These are phyloP conservation scores for Hofmannophila pseudospretella DNA, from an alignment of 2,888 invertebrate genomes.

Conservation along the genomic window DNA sequence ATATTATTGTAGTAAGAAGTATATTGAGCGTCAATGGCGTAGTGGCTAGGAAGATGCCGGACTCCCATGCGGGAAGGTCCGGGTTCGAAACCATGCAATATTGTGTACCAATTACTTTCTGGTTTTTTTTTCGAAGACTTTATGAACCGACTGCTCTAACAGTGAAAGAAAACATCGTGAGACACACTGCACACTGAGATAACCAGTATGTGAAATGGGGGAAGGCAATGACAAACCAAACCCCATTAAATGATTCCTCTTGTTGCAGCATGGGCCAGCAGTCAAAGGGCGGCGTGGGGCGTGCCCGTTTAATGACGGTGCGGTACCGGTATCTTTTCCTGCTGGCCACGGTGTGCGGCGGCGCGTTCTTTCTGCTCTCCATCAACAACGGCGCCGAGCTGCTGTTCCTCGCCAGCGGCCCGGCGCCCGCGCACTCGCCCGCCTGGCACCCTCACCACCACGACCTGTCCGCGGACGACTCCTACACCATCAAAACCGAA, in stretches of 20 bases:
- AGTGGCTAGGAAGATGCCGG: too few species aligned
- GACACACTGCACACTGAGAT: too few species aligned
- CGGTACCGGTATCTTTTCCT: slow-evolving; percentile 57
- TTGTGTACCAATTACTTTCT: too few species aligned
- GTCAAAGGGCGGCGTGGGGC: slow-evolving; percentile 23
- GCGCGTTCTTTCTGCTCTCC: slow-evolving; percentile 51
- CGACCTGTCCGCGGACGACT: slow-evolving; percentile 29
- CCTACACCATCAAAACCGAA: slow-evolving; percentile 77
- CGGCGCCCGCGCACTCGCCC: slow-evolving; percentile 8
- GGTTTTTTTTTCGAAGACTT: too few species aligned
- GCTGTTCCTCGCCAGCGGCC: slow-evolving; percentile 39
- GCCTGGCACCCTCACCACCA: slow-evolving; percentile 16
- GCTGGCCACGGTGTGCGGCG: slow-evolving; percentile 46
- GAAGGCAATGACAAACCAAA: too few species aligned
- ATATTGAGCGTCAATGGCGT: too few species aligned
- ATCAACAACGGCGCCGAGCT: slow-evolving; percentile 46
- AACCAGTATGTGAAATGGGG: too few species aligned
- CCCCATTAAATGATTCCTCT: neutral
- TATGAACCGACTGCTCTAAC: too few species aligned
- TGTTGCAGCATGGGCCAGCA: slow-evolving; percentile 54
- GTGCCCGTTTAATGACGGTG: slow-evolving; percentile 30
- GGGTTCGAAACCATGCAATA: too few species aligned
- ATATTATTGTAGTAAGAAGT: too few species aligned
- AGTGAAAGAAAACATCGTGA: too few species aligned
- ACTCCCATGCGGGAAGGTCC: too few species aligned